Base-by-base conservation (phyloP, 1,140 invertebrate genomes). In the Drosophila nigromelanica region DNA sequence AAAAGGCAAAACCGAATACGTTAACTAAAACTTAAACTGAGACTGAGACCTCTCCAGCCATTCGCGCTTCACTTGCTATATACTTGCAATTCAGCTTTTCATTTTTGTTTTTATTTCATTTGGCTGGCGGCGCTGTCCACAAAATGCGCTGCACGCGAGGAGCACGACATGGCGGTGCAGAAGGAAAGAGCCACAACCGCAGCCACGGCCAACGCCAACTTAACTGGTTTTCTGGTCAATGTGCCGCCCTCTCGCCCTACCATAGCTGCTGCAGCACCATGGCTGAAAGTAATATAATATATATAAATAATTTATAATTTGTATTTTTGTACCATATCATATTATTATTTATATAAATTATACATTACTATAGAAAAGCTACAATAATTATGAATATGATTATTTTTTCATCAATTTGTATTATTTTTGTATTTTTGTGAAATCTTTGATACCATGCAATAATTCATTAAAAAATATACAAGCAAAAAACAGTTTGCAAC, bases 171-270 rank as follows among this genome's bases (percentile, higher is more conserved):
- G 73, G 78, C 78, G 73, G n/a, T 48, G 43, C 58, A 69, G 35
- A 35, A 48, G 14, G 21, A 35, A 48, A n/a, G 21, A 50, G 24
- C 18, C 54, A 7, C 33, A 48, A 24, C 21, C 27, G 0, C 27
- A 27, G 27, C 27, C 27, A 6, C 27, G 27, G 14, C 35, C 43
- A 27, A 55, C 43, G 42, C 59, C 55, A 54, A 72, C 11, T 66
- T 56, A 87, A 89, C 83, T 89, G 83, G 82, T 89, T 87, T 86
- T 71, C 43, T 54, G 59, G n/a, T 18, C 66, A 55, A 60, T 45
- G 37, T 35, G 18, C 52, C 21, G 50, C 35, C 68, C 37, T 59
- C 5, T 42, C 40, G 11, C 33, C 47, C 55, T 55, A 5, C 40
- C 54, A 24, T 4, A 5, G 18, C 5, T 24, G 18, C 4, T 39